A percentile compares a stretch with the other conserved stretches of the same genome.
Conservation (phyloP, 2,797 vertebrate genomes). For the Mormyrus hasselquistii region DNA sequence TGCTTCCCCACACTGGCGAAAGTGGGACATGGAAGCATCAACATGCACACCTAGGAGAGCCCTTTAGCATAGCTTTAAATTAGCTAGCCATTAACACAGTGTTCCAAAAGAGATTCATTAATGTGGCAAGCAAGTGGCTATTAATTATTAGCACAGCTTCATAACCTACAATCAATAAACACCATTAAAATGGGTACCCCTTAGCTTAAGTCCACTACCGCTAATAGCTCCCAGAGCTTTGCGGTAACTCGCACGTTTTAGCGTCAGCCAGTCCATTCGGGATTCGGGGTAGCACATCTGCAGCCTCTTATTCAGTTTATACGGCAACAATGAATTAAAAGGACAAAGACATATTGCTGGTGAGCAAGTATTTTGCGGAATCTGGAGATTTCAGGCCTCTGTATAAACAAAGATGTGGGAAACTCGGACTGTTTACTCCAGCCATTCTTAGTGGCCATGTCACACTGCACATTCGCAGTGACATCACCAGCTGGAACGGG, state of each 20-base stretch:
- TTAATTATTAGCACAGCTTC: not conserved
- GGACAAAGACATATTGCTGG: constrained; percentile 21
- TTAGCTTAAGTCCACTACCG: not conserved
- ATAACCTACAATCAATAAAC: not conserved
- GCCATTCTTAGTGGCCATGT: constrained; percentile 56
- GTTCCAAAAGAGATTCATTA: not conserved
- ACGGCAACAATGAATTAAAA: constrained; percentile 19
- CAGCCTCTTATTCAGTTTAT: constrained; percentile 25
- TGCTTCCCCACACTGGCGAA: not conserved
- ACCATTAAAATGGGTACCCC: not conserved
- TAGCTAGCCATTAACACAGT: constrained; percentile 12
- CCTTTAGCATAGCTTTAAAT: not conserved
- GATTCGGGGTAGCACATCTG: constrained; percentile 18
- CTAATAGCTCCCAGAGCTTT: not conserved
- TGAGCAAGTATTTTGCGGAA: constrained; percentile 17
- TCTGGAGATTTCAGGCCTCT: constrained; percentile 25
- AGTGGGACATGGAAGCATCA: not conserved
- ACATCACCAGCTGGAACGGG: constrained; percentile 26
- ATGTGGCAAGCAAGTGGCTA: not conserved
- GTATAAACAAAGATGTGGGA: constrained; percentile 72
- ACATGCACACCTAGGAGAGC: not conserved
- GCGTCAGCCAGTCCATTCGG: not conserved
- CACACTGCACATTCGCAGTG: constrained; percentile 39
- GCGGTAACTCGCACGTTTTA: not conserved
- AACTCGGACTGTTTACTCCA: constrained; percentile 65